Evolutionary conservation across 2,888 invertebrate species (phyloP).

Genomic region (Diabrotica balteata): DNA sequence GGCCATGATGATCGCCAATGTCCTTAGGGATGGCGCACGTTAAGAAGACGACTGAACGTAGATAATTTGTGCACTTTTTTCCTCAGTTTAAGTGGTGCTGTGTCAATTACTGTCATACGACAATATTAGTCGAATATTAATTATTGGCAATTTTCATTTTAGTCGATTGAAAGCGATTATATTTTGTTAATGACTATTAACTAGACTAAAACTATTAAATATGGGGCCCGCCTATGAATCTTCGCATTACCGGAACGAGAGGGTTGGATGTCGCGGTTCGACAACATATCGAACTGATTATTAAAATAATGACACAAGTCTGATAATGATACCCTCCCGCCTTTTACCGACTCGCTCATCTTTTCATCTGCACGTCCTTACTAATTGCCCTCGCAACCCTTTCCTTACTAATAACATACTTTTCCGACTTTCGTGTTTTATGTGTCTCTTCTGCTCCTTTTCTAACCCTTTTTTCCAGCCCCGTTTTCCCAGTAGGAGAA

Average conservation of each 20-base stretch:
- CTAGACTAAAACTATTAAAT: too few species aligned
- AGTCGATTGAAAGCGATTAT: too few species aligned
- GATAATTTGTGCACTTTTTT: too few species aligned
- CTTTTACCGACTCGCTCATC: conserved; percentile 45
- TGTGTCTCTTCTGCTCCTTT: conserved; percentile 35
- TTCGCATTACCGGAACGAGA: not conserved
- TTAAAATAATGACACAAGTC: conserved; percentile 54
- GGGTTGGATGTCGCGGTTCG: conserved; percentile 5
- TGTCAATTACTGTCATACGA: too few species aligned
- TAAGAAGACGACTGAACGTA: too few species aligned
- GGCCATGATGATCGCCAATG: too few species aligned
- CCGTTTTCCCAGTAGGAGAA: conserved; percentile 15
- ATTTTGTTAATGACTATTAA: too few species aligned
- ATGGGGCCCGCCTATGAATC: too few species aligned
- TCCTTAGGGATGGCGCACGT: too few species aligned
- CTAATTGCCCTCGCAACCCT: conserved; percentile 51
- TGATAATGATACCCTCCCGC: conserved; percentile 49
- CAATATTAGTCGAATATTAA: too few species aligned
- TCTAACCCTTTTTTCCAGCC: conserved; percentile 26
- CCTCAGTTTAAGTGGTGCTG: too few species aligned
- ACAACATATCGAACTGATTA: conserved; percentile 48
- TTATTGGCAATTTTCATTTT: too few species aligned
- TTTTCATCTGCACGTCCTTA: conserved; percentile 49
- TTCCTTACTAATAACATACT: conserved; percentile 45
- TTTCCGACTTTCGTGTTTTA: conserved; percentile 29